phyloP scores from a whole-genome alignment of 2,113 vertebrate genomes.

The Hyperopisus bebe region DNA sequence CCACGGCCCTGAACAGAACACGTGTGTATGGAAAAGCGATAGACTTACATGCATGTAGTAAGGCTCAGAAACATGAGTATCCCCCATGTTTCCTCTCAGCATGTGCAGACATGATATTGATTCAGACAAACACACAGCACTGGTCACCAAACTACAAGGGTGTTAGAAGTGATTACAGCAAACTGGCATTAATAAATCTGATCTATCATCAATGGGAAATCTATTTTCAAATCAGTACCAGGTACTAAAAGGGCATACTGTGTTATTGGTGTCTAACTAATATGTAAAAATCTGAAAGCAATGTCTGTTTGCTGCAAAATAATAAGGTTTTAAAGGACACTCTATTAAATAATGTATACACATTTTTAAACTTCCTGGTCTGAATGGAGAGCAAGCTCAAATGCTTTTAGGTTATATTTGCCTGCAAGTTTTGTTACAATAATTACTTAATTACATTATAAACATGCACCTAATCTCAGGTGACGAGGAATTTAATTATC shows the following conservation, averaged over 20 bases:
- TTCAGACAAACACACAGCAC: neutral
- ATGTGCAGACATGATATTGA: neutral
- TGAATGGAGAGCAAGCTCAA: neutral
- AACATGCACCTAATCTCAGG: neutral
- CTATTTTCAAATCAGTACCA: neutral
- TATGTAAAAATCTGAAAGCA: conserved; percentile 4
- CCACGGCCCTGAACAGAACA: neutral
- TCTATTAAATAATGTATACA: neutral
- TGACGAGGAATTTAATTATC: neutral
- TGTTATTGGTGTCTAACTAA: neutral
- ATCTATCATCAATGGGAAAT: neutral
- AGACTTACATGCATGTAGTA: neutral
- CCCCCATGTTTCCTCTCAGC: neutral
- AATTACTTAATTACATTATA: neutral
- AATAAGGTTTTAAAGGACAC: neutral
- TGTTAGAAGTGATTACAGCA: neutral
- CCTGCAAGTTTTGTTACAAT: neutral
- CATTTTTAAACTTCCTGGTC: neutral
- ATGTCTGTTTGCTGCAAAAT: neutral
- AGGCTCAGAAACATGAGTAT: neutral
- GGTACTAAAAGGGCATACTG: neutral
- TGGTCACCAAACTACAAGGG: neutral
- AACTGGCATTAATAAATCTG: neutral
- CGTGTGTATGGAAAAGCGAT: neutral
- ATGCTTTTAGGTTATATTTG: neutral